Percentiles rank a stretch among this genome's conserved stretches.
These are phyloP conservation scores for Parnassius mnemosyne DNA, from an alignment of 2,888 invertebrate species.

Conservation along the genomic window DNA sequence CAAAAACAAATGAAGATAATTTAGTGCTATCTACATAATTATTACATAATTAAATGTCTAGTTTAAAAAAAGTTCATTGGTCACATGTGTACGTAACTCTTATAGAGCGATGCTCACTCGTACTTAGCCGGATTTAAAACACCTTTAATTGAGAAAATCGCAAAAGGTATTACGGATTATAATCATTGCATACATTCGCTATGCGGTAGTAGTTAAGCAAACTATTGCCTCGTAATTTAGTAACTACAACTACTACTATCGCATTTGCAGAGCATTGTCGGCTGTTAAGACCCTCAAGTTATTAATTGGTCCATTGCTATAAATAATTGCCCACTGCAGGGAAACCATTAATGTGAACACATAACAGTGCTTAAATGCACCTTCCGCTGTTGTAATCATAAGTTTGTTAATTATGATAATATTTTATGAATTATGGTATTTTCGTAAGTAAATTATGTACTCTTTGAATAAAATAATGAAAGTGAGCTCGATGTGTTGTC, in stretches of 20 bases:
- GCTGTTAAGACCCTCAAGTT: constrained; percentile 36
- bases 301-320: constrained; percentile 55
- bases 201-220: constrained; percentile 9
- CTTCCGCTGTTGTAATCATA: constrained; percentile 26
- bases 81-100: too few species aligned
- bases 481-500: too few species aligned
- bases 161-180: too few species aligned
- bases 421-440: constrained; percentile 31
- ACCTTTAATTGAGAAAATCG: too few species aligned
- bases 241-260: constrained; percentile 37
- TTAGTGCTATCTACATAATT: too few species aligned
- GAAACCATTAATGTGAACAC: constrained; percentile 38
- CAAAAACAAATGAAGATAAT: too few species aligned
- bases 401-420: constrained; percentile 26
- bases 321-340: constrained; percentile 51
- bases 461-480: too few species aligned
- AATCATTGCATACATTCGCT: neutral
- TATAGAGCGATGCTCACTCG: too few species aligned
- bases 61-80: too few species aligned
- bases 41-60: too few species aligned
- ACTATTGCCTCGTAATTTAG: constrained; percentile 32
- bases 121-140: too few species aligned
- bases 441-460: neutral
- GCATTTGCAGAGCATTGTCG: constrained; percentile 36
- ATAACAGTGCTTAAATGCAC: constrained; percentile 38